Conservation (phyloP, 2,888 invertebrate species). For the Petrolisthes manimaculis region DNA sequence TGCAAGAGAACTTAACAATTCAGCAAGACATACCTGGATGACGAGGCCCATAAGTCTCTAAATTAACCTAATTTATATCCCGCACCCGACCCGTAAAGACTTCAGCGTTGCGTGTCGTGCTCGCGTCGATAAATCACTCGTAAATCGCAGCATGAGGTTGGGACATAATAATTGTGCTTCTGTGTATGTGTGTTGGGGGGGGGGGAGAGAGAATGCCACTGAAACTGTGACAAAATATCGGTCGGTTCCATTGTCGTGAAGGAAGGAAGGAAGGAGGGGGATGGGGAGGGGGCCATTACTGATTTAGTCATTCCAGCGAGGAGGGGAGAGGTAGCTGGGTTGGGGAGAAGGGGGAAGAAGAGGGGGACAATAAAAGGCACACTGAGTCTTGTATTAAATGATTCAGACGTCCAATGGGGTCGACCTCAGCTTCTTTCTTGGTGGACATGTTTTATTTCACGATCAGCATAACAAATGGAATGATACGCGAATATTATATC, state of each 20-base stretch:
- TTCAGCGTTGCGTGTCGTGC: conserved; percentile 11
- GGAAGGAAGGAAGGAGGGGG: too few relatives aligned
- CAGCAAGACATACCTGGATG: not conserved
- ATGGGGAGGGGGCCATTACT: too few relatives aligned
- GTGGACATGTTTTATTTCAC: not conserved
- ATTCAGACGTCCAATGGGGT: not conserved
- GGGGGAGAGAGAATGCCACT: not conserved
- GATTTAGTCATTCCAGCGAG: conserved; percentile 29
- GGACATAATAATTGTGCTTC: conserved; percentile 22
- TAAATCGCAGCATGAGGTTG: conserved; percentile 28
- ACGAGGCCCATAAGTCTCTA: not conserved
- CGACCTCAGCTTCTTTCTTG: conserved; percentile 10
- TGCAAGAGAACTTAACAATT: not conserved
- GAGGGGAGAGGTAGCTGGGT: too few relatives aligned
- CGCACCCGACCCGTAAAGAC: not conserved
- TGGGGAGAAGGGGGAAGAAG: too few relatives aligned
- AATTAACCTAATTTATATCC: not conserved
- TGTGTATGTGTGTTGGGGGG: conserved; percentile 6
- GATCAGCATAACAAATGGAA: conserved; percentile 28
- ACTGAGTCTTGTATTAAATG: not conserved
- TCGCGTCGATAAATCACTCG: conserved; percentile 27
- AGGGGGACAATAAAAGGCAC: not conserved
- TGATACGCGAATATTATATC: conserved; percentile 26
- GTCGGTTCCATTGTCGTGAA: too few relatives aligned
- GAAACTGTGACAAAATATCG: conserved; percentile 14